These are phyloP conservation scores for Hydrotaea cyrtoneurina DNA, from an alignment of 2,888 invertebrate genomes.

Conservation along the genomic window DNA sequence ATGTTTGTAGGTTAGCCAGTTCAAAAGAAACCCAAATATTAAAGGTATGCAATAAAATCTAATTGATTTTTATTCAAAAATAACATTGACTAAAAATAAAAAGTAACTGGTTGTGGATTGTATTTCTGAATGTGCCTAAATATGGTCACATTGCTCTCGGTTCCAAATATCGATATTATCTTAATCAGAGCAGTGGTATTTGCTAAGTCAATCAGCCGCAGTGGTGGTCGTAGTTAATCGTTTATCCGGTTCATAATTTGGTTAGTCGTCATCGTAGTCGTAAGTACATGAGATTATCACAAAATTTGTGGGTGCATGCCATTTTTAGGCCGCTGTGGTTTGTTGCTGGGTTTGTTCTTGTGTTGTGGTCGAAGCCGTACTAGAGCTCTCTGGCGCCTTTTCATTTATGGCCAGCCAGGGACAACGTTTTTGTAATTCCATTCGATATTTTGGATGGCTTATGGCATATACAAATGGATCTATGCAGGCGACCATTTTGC, in stretches of 20 bases:
- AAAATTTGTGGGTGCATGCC: background rate
- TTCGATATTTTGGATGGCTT: slow-evolving; percentile 93
- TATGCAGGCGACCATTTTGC: slow-evolving; percentile 94
- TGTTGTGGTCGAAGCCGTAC: slow-evolving; percentile 79
- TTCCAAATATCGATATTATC: background rate
- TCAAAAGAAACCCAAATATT: background rate
- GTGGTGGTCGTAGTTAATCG: slow-evolving; percentile 1
- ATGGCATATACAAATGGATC: slow-evolving; percentile 96
- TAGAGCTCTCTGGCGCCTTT: slow-evolving; percentile 83
- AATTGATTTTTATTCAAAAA: slow-evolving; percentile 45
- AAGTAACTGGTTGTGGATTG: background rate
- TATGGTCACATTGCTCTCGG: background rate
- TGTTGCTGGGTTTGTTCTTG: slow-evolving; percentile 73
- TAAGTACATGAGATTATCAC: background rate
- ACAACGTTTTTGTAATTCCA: slow-evolving; percentile 90
- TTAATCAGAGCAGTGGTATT: background rate
- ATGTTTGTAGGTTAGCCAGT: too few species aligned
- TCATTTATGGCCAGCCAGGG: slow-evolving; percentile 88
- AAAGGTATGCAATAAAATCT: slow-evolving; percentile 51
- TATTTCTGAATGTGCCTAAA: background rate
- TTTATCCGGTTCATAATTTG: background rate
- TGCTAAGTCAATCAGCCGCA: background rate
- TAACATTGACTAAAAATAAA: slow-evolving; percentile 50
- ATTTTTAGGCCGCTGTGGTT: slow-evolving; percentile 75
- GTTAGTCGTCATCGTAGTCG: background rate